A percentile compares a stretch with the other conserved stretches of the same genome.
phyloP scores from a whole-genome alignment of 1,140 invertebrate genomes.

The Ceratina japonica region DNA sequence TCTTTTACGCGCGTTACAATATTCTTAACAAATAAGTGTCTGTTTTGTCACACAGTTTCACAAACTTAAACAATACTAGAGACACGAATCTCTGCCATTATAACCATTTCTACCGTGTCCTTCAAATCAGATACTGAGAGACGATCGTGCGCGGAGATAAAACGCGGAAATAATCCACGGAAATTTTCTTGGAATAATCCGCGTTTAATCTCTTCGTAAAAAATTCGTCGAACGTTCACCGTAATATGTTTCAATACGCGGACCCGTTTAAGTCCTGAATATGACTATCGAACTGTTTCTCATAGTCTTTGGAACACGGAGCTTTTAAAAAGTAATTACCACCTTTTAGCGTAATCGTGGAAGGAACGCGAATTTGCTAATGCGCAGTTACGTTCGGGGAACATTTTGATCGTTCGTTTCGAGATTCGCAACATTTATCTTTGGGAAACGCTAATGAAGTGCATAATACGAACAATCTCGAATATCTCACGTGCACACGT shows the following conservation, averaged over 20 bases:
- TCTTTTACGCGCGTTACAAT: conserved; percentile 54
- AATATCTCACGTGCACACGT: too few relatives aligned
- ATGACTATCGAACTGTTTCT: conserved; percentile 32
- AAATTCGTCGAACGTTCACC: background rate
- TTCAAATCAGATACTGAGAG: conserved; percentile 57
- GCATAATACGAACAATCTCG: too few relatives aligned
- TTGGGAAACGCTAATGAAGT: background rate
- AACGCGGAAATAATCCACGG: background rate
- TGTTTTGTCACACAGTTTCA: conserved; percentile 65
- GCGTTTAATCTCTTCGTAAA: background rate
- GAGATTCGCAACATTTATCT: background rate
- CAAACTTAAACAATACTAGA: conserved; percentile 70
- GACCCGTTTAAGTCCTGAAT: conserved; percentile 9
- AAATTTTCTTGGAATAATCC: background rate
- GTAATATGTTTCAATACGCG: background rate
- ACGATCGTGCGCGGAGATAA: background rate
- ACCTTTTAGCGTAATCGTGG: background rate
- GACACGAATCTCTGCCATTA: conserved; percentile 70
- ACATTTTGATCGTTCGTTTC: too few relatives aligned
- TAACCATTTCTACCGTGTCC: conserved; percentile 64
- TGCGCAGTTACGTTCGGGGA: background rate
- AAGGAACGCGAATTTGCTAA: background rate
- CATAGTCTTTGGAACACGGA: conserved; percentile 9
- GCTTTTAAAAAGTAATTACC: background rate
- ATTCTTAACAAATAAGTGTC: conserved; percentile 53